phyloP scores from a whole-genome alignment of 1,140 invertebrate genomes.

The Babylonia areolata region DNA sequence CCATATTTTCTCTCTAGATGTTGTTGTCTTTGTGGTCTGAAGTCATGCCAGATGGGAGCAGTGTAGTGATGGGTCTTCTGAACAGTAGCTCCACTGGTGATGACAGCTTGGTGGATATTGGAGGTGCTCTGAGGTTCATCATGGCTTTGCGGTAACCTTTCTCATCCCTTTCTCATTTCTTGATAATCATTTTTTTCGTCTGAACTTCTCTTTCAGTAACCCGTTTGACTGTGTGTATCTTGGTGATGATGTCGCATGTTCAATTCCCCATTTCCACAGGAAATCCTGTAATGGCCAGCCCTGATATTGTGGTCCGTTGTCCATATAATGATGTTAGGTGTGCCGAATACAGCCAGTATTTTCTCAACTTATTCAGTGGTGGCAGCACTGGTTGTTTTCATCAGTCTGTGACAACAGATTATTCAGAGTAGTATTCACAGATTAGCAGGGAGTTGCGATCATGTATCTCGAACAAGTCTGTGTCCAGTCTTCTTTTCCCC shows the following conservation, averaged over 20 bases:
- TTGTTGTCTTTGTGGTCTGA: too few relatives aligned
- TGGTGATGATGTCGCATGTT: too few relatives aligned
- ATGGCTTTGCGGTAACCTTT: background rate
- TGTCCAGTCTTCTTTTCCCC: background rate
- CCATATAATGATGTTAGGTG: too few relatives aligned
- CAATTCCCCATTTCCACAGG: too few relatives aligned
- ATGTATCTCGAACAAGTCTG: conserved; percentile 2
- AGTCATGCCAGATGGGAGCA: too few relatives aligned
- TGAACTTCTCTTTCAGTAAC: too few relatives aligned
- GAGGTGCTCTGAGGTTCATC: background rate
- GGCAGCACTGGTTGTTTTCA: background rate
- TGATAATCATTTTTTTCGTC: too few relatives aligned
- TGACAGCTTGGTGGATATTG: background rate
- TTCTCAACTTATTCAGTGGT: background rate
- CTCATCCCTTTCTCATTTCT: background rate
- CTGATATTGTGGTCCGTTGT: too few relatives aligned
- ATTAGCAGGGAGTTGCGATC: background rate
- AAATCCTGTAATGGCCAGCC: too few relatives aligned
- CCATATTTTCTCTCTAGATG: too few relatives aligned
- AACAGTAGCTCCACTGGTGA: background rate
- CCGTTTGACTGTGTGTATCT: too few relatives aligned
- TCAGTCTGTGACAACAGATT: background rate
- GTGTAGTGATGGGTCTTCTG: background rate
- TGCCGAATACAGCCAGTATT: background rate
- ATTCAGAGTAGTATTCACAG: conserved; percentile 22